These are phyloP conservation scores for Tetramorium bicarinatum DNA, from an alignment of 2,888 invertebrate species.

Conservation along the genomic window DNA sequence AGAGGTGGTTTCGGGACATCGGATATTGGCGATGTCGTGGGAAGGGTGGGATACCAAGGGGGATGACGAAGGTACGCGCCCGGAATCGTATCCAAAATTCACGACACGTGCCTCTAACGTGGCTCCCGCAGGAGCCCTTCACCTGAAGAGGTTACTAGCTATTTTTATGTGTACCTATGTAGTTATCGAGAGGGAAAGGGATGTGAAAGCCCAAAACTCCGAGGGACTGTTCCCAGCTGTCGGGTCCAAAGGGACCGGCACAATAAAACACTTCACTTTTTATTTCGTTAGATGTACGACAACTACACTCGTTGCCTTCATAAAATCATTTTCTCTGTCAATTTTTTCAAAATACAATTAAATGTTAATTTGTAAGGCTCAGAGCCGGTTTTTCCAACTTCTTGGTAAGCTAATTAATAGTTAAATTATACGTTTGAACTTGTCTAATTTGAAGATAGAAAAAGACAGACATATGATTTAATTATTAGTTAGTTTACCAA, in stretches of 20 bases:
- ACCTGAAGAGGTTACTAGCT: conserved; percentile 64
- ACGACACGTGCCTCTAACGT: conserved; percentile 65
- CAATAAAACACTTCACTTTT: conserved; percentile 37
- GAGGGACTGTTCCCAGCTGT: conserved; percentile 24
- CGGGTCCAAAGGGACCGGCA: conserved; percentile 6
- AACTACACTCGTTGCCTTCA: background rate
- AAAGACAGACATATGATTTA: too few relatives aligned
- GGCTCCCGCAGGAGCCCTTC: conserved; percentile 70
- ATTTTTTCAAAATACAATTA: background rate
- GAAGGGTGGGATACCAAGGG: background rate
- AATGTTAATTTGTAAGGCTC: background rate
- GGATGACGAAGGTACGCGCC: conserved; percentile 29
- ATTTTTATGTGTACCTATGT: conserved; percentile 60
- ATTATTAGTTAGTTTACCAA: too few relatives aligned
- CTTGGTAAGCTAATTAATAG: too few relatives aligned
- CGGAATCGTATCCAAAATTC: conserved; percentile 67
- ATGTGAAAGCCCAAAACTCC: conserved; percentile 17
- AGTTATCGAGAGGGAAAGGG: conserved; percentile 48
- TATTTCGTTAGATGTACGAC: conserved; percentile 7
- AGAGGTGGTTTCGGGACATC: conserved; percentile 44
- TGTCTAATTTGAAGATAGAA: too few relatives aligned
- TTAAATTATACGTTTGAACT: too few relatives aligned
- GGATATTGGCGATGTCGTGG: conserved; percentile 48
- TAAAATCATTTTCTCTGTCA: background rate
- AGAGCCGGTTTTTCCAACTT: too few relatives aligned